Base-by-base conservation (phyloP, 1,140 invertebrate genomes). In the Cydia amplana region DNA sequence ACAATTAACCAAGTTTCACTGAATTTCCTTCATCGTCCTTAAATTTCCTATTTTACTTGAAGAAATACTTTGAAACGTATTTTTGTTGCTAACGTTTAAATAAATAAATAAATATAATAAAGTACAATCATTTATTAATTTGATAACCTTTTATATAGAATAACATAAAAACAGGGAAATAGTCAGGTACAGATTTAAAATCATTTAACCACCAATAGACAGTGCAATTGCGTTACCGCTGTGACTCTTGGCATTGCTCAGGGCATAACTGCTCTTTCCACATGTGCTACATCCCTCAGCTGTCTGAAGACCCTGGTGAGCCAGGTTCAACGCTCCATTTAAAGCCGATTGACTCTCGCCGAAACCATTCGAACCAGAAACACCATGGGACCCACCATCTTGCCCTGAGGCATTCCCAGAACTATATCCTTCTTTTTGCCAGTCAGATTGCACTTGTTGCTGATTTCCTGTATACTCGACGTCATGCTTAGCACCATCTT, bases 221-320 rank as follows among this genome's bases (percentile, higher is more conserved):
- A 91, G 75, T 2, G 90, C 87, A 0, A 91, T 76, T 2, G 90
- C 90, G 16, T 80, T 79, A 7, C 90, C 90, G 73, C 79, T 87
- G 74, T 85, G 72, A 70, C 87, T 90, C 73, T 86, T 90, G 70
- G 88, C 90, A 49, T 90, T 91, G 65, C 89, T 90, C 0, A 87
- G 80, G 18, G 91, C 89, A 60, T 86, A 91, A 51, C 79, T 85
- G 72, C 82, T 85, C 73, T 87, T 91, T 10, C 86, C 85, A 75
- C 88, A 92, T 23, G 89, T 86, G 63, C 80, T 84, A 75, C 90
- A 92, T 6, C 80, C 82, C 5, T 73, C 12, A 10, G 85, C 78
- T 6, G 85, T 77, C 18, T 90, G 79, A 3, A 90, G 70, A 3
- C 90, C 87, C 73, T 92, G 87, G 10, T 83, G 81, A 4, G 88